Conservation (phyloP, 2,113 vertebrate genomes). For the Ursus arctos region DNA sequence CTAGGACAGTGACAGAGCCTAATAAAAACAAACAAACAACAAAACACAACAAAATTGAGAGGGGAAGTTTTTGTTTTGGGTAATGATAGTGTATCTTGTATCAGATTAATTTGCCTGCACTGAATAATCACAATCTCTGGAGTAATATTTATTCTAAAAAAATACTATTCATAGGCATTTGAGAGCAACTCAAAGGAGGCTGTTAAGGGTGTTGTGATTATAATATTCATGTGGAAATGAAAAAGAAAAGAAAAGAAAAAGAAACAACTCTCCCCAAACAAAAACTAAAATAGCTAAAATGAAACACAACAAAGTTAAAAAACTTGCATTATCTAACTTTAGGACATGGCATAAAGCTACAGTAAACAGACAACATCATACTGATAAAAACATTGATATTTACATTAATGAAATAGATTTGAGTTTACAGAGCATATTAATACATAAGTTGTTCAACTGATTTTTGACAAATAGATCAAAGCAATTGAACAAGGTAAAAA, state of each 20-base stretch:
- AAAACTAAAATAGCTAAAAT: background rate
- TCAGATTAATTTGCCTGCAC: background rate
- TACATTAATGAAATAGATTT: background rate
- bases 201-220: background rate
- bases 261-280: background rate
- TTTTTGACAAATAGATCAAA: background rate
- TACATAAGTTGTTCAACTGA: background rate
- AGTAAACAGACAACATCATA: background rate
- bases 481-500: background rate
- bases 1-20: background rate
- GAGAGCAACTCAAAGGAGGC: background rate
- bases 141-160: background rate
- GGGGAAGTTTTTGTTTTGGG: background rate
- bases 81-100: background rate
- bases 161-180: background rate
- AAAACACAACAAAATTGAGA: background rate
- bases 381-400: background rate
- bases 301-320: background rate
- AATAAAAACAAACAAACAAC: background rate
- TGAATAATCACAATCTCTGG: background rate
- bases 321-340: background rate
- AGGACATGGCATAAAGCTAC: background rate
- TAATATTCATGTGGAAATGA: background rate
- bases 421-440: background rate
- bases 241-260: background rate